Evolutionary conservation across 2,888 invertebrate species (phyloP).

Genomic region (Parnassius mnemosyne): DNA sequence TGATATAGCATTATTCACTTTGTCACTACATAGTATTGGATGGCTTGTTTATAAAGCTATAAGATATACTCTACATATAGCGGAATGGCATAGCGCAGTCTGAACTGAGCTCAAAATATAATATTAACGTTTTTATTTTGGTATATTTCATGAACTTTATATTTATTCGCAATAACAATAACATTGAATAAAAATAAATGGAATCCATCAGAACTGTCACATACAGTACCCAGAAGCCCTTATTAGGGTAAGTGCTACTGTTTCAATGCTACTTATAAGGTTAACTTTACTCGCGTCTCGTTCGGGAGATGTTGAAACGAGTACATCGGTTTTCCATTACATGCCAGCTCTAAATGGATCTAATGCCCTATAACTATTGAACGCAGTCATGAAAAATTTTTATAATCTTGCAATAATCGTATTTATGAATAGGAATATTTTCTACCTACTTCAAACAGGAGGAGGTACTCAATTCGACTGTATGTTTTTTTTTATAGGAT

Average conservation of each 20-base stretch:
- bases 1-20: too few species aligned
- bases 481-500: too few species aligned
- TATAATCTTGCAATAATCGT: conserved; percentile 28
- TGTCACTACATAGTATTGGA: too few species aligned
- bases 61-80: too few species aligned
- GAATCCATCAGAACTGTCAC: conserved; percentile 7
- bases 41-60: too few species aligned
- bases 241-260: conserved; percentile 28
- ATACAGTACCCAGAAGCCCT: conserved; percentile 10
- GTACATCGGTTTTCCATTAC: conserved; percentile 29
- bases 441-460: too few species aligned
- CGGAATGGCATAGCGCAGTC: not conserved
- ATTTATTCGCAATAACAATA: conserved; percentile 1
- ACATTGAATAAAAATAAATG: conserved; percentile 8
- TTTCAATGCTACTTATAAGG: conserved; percentile 30
- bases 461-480: too few species aligned
- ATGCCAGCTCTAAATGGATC: conserved; percentile 35
- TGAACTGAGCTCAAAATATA: not conserved
- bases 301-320: conserved; percentile 27
- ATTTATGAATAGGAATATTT: not conserved
- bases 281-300: conserved; percentile 31
- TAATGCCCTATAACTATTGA: conserved; percentile 37
- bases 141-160: not conserved
- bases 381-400: conserved; percentile 32
- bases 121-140: not conserved